Evolutionary conservation across 2,113 vertebrate genomes (phyloP), one percentile per base, ranked within the genome.

Genomic region (Indri indri): DNA sequence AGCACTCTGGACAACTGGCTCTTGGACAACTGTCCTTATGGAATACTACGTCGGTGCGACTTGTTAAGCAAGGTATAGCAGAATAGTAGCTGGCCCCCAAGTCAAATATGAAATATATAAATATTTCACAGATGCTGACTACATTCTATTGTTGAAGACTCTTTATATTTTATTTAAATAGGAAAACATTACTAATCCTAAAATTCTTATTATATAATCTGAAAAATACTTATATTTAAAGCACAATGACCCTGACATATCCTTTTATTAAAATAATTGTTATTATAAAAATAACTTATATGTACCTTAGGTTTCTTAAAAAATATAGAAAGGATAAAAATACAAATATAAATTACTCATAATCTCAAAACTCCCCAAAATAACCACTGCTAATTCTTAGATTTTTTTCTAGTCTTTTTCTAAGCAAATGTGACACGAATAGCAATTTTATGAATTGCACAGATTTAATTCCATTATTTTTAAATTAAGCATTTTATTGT

Each of bases 111-210:
- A 94, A 86, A 68, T 37, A n/a, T 27, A 20, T 40, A 86, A 50
- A 3, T 80, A 37, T 61, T 82, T 92, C 27, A 42, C 34, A n/a
- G 27, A 57, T 47, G 90, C 76, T 84, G 74, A 81, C 42, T 84
- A 13, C 4, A 54, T 47, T 77, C 34, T 80, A 10, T 81, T 61
- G 11, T 32, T 88, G 59, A 82, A 42, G 54, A 92, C 23, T 4
- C 30, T 91, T 80, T 80, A 1, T 92, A 92, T 80, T 84, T 87
- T 91, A 76, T 76, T 92, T 63, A 92, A 42, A 65, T 65, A 47
- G 40, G 12, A 70, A 90, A 63, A 37, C 47, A 83, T 88, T 66
- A 85, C 61, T 76, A 50, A 42, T 81, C 59, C 87, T 68, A 90
- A 87, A 57, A 84, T 71, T 79, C 40, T 96, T 92, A 45, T 37